A percentile compares a stretch with the other conserved stretches of the same genome.
These are phyloP conservation scores for Platyscapa corneri DNA, from an alignment of 1,140 invertebrate species.

Conservation along the genomic window DNA sequence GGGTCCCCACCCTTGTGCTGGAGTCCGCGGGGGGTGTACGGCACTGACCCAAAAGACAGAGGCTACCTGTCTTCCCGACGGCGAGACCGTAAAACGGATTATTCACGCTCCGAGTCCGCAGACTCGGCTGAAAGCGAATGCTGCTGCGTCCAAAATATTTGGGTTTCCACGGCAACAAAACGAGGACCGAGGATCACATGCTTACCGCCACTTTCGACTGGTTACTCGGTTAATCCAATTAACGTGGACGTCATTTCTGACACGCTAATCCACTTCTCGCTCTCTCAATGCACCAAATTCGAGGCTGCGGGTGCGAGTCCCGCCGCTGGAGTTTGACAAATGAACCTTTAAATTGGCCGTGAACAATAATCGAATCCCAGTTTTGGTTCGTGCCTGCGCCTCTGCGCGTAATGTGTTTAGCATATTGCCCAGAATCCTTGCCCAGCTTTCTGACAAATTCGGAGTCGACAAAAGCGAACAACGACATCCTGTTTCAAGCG, in stretches of 20 bases:
- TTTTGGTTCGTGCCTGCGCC: not conserved
- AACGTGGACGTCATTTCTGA: not conserved
- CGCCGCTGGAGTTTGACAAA: conserved; percentile 30
- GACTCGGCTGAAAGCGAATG: no score
- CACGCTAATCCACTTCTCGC: conserved; percentile 4
- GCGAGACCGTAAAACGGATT: conserved; percentile 37
- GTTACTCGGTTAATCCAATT: conserved; percentile 38
- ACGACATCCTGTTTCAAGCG: not conserved
- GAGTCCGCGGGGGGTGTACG: not conserved
- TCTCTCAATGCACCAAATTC: not conserved
- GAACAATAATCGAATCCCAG: not conserved
- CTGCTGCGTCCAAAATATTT: conserved; percentile 31
- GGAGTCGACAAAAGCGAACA: not conserved
- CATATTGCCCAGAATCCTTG: not conserved
- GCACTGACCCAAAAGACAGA: conserved; percentile 29
- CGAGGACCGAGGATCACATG: no score
- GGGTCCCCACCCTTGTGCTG: not conserved
- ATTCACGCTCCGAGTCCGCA: conserved; percentile 26
- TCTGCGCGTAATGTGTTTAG: not conserved
- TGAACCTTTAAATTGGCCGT: conserved; percentile 38
- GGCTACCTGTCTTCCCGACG: conserved; percentile 35
- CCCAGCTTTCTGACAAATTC: not conserved
- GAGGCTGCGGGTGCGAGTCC: not conserved
- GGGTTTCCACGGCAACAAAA: not conserved
- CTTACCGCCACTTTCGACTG: not conserved